These are phyloP conservation scores for Apamea sordens DNA, from an alignment of 2,888 invertebrate genomes.

Conservation along the genomic window DNA sequence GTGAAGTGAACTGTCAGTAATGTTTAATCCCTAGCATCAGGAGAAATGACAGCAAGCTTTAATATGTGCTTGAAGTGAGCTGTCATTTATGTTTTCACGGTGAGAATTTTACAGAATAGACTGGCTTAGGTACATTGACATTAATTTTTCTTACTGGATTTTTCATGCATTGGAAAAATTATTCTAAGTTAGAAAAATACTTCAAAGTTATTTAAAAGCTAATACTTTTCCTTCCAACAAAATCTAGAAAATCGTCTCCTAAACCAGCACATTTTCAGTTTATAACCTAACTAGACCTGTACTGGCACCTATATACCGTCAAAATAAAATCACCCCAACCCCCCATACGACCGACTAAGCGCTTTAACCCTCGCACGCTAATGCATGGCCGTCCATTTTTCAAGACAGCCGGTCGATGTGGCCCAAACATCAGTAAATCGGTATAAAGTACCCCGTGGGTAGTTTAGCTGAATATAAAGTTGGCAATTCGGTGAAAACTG, in stretches of 20 bases:
- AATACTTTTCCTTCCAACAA: background rate
- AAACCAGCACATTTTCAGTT: slow-evolving; percentile 47
- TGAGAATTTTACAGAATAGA: too few species aligned
- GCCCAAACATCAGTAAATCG: slow-evolving; percentile 83
- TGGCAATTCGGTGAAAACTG: slow-evolving; percentile 66
- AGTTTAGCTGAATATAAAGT: slow-evolving; percentile 70
- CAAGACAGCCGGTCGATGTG: slow-evolving; percentile 79
- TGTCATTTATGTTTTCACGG: too few species aligned
- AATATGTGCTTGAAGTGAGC: too few species aligned
- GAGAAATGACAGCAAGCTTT: too few species aligned
- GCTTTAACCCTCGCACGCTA: slow-evolving; percentile 80
- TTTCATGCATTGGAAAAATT: too few species aligned
- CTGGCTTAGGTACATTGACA: too few species aligned
- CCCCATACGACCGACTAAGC: slow-evolving; percentile 75
- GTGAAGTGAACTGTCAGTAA: too few species aligned
- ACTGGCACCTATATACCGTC: slow-evolving; percentile 53
- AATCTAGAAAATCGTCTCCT: slow-evolving; percentile 7
- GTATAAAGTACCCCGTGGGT: slow-evolving; percentile 78
- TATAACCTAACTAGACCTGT: slow-evolving; percentile 52
- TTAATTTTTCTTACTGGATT: too few species aligned
- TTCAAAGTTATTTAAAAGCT: background rate
- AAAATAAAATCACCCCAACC: slow-evolving; percentile 75
- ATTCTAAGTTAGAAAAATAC: background rate
- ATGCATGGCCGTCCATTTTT: slow-evolving; percentile 84
- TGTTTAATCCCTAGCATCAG: too few species aligned